These are phyloP conservation scores for Ellobius talpinus DNA, from an alignment of 2,113 vertebrate species.

Conservation along the genomic window DNA sequence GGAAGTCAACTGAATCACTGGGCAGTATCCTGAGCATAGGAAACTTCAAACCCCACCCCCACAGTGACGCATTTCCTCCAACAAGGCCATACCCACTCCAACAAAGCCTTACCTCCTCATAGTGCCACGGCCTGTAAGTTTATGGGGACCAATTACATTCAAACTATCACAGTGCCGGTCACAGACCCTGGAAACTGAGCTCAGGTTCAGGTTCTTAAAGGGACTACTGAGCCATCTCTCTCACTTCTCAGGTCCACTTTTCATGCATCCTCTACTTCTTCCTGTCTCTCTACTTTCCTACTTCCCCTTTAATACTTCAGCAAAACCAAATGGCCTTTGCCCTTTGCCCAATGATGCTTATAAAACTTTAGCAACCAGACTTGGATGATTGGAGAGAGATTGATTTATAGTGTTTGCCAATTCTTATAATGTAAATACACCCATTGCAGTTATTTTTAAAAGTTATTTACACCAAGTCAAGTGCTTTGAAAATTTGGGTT, in stretches of 20 bases:
- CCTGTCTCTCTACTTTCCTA: neutral
- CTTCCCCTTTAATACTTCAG: neutral
- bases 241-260: neutral
- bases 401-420: neutral
- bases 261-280: neutral
- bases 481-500: neutral
- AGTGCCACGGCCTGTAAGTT: neutral
- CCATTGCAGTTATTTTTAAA: neutral
- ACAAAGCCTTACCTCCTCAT: neutral
- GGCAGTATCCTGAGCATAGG: neutral
- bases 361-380: neutral
- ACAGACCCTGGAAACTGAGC: neutral
- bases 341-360: neutral
- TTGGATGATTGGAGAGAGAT: neutral
- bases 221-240: neutral
- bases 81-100: neutral
- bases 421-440: slow-evolving; percentile 16
- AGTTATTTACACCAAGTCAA: neutral
- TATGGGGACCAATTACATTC: neutral
- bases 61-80: neutral
- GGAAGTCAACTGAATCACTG: neutral
- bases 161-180: neutral
- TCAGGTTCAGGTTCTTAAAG: neutral
- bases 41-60: neutral
- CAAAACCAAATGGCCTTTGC: neutral